A percentile compares a stretch with the other conserved stretches of the same genome.
phyloP scores from a whole-genome alignment of 2,113 vertebrate species.

The Oxyura jamaicensis region DNA sequence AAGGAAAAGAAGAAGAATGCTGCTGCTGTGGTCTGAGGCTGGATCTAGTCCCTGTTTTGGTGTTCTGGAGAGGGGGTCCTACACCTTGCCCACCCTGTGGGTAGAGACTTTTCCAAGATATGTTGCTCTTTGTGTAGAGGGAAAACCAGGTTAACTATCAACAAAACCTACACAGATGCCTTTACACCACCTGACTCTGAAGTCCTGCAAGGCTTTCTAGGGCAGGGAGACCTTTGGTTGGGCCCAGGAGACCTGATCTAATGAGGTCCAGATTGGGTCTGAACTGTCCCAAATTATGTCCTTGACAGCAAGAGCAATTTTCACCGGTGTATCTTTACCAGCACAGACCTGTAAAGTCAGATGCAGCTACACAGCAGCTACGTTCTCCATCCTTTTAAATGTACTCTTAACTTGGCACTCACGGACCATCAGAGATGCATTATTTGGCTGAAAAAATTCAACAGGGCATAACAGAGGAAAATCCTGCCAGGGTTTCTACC shows the following conservation, averaged over 20 bases:
- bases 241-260: not conserved
- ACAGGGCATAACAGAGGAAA: not conserved
- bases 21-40: not conserved
- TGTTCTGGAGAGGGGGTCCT: not conserved
- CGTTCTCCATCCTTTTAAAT: not conserved
- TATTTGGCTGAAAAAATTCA: not conserved
- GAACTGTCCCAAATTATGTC: not conserved
- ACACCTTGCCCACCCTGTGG: not conserved
- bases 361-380: not conserved
- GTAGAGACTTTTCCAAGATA: not conserved
- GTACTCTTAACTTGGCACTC: not conserved
- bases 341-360: not conserved
- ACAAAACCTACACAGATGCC: not conserved
- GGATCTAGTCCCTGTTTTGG: not conserved
- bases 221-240: not conserved
- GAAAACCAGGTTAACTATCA: not conserved
- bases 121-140: not conserved
- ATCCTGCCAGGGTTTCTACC: not conserved
- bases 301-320: not conserved
- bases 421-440: not conserved
- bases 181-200: not conserved
- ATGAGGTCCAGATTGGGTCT: not conserved
- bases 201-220: not conserved
- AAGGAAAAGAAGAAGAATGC: not conserved
- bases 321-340: not conserved